Percentiles rank a stretch among this genome's conserved stretches.
Conservation (phyloP, 2,888 invertebrate genomes). For the Apomyelois bistriatella region DNA sequence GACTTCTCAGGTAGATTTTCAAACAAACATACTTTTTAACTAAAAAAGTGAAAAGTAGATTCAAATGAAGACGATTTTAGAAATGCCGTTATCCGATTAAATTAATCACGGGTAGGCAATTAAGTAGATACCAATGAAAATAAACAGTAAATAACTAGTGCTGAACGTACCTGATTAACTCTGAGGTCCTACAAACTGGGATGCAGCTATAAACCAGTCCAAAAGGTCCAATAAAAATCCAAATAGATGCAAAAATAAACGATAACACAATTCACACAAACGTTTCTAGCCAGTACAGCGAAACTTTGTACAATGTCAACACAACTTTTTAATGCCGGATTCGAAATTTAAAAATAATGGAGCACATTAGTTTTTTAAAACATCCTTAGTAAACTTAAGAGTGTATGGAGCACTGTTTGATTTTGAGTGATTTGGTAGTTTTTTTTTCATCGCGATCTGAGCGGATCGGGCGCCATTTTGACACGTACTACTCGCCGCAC, state of each 20-base stretch:
- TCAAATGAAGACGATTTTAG: not conserved
- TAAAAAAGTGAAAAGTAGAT: too few relatives aligned
- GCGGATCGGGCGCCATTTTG: conserved; percentile 28
- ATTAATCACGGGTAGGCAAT: conserved; percentile 7
- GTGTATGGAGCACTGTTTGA: conserved; percentile 31
- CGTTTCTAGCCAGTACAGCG: conserved; percentile 22
- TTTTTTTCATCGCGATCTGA: conserved; percentile 49
- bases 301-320: conserved; percentile 32
- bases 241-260: conserved; percentile 36
- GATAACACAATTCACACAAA: conserved; percentile 36
- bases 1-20: too few relatives aligned
- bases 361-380: conserved; percentile 20
- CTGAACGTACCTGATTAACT: conserved; percentile 18
- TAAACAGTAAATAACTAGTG: not conserved
- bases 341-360: conserved; percentile 14
- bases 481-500: conserved; percentile 37
- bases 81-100: conserved; percentile 5
- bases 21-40: too few relatives aligned
- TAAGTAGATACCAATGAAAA: not conserved
- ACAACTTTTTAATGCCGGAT: conserved; percentile 32
- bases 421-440: conserved; percentile 35
- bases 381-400: conserved; percentile 26
- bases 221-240: conserved; percentile 48
- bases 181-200: conserved; percentile 15
- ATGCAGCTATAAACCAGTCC: conserved; percentile 23